Conservation (phyloP, 1,140 invertebrate genomes). For the Holotrichia oblita region DNA sequence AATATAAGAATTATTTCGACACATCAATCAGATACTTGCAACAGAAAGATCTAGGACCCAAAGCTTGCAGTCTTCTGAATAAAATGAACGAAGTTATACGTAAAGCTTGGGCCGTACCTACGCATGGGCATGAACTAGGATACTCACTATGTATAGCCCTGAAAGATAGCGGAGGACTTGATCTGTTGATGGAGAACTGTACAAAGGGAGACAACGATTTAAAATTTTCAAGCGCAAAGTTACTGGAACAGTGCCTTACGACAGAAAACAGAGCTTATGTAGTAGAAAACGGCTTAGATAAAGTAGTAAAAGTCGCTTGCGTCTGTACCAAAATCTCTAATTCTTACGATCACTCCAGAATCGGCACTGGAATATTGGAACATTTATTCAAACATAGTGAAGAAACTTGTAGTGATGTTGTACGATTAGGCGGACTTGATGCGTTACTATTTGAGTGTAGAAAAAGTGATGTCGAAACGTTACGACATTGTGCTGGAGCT, state of each 20-base stretch:
- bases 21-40: conserved; percentile 72
- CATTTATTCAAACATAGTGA: conserved; percentile 98
- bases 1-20: conserved; percentile 80
- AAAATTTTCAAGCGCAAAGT: conserved; percentile 84
- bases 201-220: conserved; percentile 75
- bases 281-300: conserved; percentile 92
- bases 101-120: conserved; percentile 93
- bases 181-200: conserved; percentile 87
- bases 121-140: conserved; percentile 87
- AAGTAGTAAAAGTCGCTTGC: conserved; percentile 89
- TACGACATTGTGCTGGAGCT: conserved; percentile 95
- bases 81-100: conserved; percentile 83
- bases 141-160: conserved; percentile 90
- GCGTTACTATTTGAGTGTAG: conserved; percentile 95
- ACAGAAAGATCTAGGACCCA: conserved; percentile 65
- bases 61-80: conserved; percentile 71
- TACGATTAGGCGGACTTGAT: conserved; percentile 86
- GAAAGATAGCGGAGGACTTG: conserved; percentile 86
- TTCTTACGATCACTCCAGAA: conserved; percentile 85
- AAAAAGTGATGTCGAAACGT: conserved; percentile 90
- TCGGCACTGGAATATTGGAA: conserved; percentile 94
- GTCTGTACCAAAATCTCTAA: conserved; percentile 81
- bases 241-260: conserved; percentile 95
- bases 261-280: conserved; percentile 95
- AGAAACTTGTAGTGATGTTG: conserved; percentile 91